A percentile compares a stretch with the other conserved stretches of the same genome.
These are phyloP conservation scores for Cinclus mexicanus DNA, from an alignment of 2,113 vertebrate species.

Conservation along the genomic window DNA sequence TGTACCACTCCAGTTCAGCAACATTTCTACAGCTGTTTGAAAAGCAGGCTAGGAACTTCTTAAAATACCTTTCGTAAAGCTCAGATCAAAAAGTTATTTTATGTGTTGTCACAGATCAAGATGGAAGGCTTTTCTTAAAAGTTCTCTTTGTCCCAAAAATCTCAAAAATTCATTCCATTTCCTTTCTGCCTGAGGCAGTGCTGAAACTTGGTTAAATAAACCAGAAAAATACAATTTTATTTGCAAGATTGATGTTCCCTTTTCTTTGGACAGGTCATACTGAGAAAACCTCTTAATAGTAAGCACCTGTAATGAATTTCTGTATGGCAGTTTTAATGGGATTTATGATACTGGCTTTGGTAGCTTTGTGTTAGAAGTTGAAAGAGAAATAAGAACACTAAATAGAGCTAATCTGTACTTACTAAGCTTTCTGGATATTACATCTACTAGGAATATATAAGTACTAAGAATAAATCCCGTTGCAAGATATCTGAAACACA, in stretches of 20 bases:
- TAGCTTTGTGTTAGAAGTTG: conserved; percentile 25
- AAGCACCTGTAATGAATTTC: conserved; percentile 25
- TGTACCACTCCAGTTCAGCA: background rate
- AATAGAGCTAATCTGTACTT: background rate
- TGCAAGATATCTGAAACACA: background rate
- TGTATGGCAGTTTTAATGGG: background rate
- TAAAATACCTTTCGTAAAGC: conserved; percentile 6
- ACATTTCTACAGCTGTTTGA: background rate
- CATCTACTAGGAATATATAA: background rate
- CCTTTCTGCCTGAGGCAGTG: background rate
- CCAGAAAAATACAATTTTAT: background rate
- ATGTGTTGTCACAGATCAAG: background rate
- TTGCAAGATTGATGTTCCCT: background rate
- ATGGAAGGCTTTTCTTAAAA: background rate
- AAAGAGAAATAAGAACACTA: background rate
- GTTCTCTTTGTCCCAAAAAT: background rate
- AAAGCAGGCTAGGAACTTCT: background rate
- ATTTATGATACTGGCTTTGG: conserved; percentile 14
- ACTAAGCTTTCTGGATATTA: background rate
- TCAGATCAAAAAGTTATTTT: background rate
- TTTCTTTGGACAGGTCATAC: background rate
- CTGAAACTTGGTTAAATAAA: background rate
- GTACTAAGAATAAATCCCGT: background rate
- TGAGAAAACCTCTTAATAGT: conserved; percentile 13
- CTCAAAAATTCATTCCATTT: background rate